Evolutionary conservation across 2,797 vertebrate genomes (phyloP).

Genomic region (Australoheros facetus): DNA sequence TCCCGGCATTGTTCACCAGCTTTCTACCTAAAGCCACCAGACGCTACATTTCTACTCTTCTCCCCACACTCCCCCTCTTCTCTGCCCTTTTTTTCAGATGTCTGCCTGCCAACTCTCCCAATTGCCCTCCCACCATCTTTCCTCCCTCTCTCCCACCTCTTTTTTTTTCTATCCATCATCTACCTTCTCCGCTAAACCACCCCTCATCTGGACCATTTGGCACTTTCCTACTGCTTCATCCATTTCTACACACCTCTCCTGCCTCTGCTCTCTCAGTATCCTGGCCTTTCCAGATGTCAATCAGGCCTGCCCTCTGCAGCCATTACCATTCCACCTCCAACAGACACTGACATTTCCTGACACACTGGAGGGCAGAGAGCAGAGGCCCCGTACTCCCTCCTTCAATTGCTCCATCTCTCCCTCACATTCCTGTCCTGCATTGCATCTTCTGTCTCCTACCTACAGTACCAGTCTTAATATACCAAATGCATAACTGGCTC

Average conservation of each 20-base stretch:
- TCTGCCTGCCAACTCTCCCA: slow-evolving; percentile 16
- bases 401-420: slow-evolving; percentile 43
- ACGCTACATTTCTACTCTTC: neutral
- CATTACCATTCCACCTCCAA: slow-evolving; percentile 77
- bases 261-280: slow-evolving; percentile 39
- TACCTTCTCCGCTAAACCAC: slow-evolving; percentile 20
- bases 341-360: slow-evolving; percentile 72
- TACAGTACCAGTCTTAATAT: slow-evolving; percentile 12
- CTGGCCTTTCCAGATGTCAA: slow-evolving; percentile 74
- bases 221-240: slow-evolving; percentile 30
- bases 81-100: neutral
- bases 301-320: slow-evolving; percentile 67
- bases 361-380: slow-evolving; percentile 58
- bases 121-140: neutral
- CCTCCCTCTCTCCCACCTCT: neutral
- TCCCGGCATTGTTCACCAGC: neutral
- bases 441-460: slow-evolving; percentile 1
- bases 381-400: slow-evolving; percentile 13
- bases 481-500: neutral
- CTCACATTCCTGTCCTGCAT: slow-evolving; percentile 18
- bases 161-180: neutral
- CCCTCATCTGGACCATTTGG: slow-evolving; percentile 44
- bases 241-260: neutral
- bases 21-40: neutral
- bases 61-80: neutral